Evolutionary conservation across 2,888 invertebrate genomes (phyloP).

Genomic region (Apamea anceps): DNA sequence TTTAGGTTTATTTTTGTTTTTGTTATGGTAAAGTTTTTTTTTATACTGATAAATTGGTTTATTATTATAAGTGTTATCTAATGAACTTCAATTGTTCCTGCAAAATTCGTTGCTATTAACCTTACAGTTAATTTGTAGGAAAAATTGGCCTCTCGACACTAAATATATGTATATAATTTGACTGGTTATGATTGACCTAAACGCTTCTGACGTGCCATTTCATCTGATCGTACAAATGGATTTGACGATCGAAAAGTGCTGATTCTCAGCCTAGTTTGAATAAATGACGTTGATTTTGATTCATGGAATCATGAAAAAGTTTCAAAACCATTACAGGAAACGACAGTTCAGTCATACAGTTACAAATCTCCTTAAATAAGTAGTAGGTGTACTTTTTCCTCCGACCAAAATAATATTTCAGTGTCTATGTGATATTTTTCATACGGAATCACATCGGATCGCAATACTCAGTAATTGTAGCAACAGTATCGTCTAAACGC

Average conservation of each 20-base stretch:
- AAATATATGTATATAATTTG: too few relatives aligned
- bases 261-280: not conserved
- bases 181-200: not conserved
- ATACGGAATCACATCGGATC: slow-evolving; percentile 23
- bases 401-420: not conserved
- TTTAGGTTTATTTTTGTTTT: not conserved
- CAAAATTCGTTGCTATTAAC: not conserved
- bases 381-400: not conserved
- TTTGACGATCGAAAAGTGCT: too few relatives aligned
- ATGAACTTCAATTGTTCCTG: not conserved
- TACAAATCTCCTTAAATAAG: not conserved
- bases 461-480: slow-evolving; percentile 58
- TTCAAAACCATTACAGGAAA: not conserved
- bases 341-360: not conserved
- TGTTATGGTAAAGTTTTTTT: not conserved
- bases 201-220: not conserved
- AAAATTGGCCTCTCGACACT: not conserved
- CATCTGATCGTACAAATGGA: not conserved
- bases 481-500: slow-evolving; percentile 77
- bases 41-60: not conserved
- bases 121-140: too few relatives aligned
- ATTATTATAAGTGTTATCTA: not conserved
- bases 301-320: not conserved
- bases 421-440: not conserved
- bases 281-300: not conserved